Percentiles rank a stretch among this genome's conserved stretches.
Evolutionary conservation across 1,140 invertebrate species (phyloP).

Genomic region (Portunus trituberculatus): DNA sequence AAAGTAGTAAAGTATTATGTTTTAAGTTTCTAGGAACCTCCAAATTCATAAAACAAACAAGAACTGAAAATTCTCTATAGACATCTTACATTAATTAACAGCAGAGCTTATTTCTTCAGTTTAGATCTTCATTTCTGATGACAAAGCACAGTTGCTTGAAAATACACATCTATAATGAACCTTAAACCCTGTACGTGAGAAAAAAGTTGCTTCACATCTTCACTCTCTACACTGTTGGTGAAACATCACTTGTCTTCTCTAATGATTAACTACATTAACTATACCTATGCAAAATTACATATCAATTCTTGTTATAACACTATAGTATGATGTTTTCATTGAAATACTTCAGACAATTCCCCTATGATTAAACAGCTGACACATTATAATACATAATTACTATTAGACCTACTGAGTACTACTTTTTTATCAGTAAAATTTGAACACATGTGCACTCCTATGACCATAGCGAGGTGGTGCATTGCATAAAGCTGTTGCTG

Average conservation of each 20-base stretch:
- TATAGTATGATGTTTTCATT: neutral
- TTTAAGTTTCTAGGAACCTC: neutral
- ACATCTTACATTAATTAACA: neutral
- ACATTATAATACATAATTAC: neutral
- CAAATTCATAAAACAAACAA: neutral
- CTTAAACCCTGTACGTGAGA: neutral
- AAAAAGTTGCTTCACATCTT: neutral
- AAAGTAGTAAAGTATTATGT: neutral
- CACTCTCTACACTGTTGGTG: neutral
- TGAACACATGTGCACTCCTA: conserved; percentile 25
- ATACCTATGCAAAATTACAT: neutral
- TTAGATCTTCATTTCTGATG: neutral
- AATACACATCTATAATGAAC: neutral
- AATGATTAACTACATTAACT: neutral
- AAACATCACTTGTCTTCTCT: neutral
- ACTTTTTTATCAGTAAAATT: neutral
- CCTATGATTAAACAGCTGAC: neutral
- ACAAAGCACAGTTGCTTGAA: neutral
- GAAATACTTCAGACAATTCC: neutral
- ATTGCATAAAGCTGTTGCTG: conserved; percentile 56
- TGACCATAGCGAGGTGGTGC: conserved; percentile 69
- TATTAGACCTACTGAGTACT: neutral
- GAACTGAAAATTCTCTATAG: neutral
- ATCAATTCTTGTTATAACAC: neutral
- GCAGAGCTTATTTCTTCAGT: neutral